phyloP scores from a whole-genome alignment of 2,888 invertebrate species.

The Nomada fucata region DNA sequence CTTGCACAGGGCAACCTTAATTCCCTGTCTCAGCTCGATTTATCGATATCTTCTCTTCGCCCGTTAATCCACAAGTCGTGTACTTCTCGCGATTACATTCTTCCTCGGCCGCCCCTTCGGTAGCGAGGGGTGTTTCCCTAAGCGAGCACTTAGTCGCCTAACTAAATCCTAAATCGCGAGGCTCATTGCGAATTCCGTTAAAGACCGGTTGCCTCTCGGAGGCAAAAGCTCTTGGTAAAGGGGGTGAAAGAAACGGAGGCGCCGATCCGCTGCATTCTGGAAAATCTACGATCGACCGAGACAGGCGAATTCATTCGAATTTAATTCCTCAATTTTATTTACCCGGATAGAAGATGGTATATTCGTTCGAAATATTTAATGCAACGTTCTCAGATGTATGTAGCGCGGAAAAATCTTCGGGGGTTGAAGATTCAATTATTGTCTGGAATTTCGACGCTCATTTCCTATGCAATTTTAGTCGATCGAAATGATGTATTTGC shows the following conservation, averaged over 20 bases:
- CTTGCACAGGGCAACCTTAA: not conserved
- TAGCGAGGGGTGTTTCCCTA: constrained; percentile 59
- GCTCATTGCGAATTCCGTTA: constrained; percentile 64
- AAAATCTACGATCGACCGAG: not conserved
- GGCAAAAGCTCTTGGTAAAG: constrained; percentile 27
- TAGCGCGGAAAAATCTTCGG: too few species aligned
- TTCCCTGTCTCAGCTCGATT: constrained; percentile 37
- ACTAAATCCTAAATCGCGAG: constrained; percentile 63
- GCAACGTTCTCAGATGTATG: too few species aligned
- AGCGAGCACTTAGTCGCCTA: constrained; percentile 66
- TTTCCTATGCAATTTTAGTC: too few species aligned
- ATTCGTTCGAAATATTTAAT: too few species aligned
- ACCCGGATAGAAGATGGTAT: not conserved
- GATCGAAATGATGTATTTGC: too few species aligned
- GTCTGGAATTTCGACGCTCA: too few species aligned
- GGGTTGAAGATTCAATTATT: too few species aligned
- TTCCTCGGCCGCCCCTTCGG: constrained; percentile 11
- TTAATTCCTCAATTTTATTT: constrained; percentile 29
- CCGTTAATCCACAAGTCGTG: constrained; percentile 56
- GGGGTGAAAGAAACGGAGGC: not conserved
- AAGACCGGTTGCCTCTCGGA: constrained; percentile 38
- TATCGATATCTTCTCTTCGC: constrained; percentile 46
- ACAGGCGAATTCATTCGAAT: not conserved
- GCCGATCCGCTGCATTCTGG: constrained; percentile 23
- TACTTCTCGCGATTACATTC: constrained; percentile 41